Conservation (phyloP, 1,140 invertebrate genomes). For the Drosophila simulans region DNA sequence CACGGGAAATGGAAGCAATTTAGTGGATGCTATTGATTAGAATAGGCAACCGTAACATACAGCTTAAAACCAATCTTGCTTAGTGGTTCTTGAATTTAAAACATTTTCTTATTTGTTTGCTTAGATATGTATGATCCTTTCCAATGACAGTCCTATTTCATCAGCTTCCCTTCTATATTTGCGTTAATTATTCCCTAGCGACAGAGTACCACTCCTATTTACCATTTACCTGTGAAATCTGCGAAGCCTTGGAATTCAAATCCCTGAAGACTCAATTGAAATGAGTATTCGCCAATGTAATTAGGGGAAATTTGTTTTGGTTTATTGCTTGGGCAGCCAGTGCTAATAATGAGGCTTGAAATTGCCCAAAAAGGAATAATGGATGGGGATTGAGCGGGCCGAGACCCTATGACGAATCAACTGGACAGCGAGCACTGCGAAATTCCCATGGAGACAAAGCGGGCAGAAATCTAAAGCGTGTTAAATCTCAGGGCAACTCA, state of each 20-base stretch:
- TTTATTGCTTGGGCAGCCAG: conserved; percentile 34
- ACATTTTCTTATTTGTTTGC: no score
- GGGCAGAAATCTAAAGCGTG: conserved; percentile 59
- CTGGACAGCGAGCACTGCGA: conserved; percentile 20
- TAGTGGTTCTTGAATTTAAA: not conserved
- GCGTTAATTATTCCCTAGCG: not conserved
- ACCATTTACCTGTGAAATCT: not conserved
- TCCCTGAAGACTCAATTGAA: conserved; percentile 40
- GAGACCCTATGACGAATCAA: conserved; percentile 45
- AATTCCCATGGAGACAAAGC: conserved; percentile 30
- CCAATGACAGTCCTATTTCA: no score
- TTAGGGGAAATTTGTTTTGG: conserved; percentile 50
- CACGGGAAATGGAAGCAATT: not conserved
- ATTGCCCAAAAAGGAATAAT: conserved; percentile 43
- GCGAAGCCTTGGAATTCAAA: not conserved
- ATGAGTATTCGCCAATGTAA: conserved; percentile 45
- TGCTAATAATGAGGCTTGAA: conserved; percentile 73
- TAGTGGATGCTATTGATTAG: not conserved
- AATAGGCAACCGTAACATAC: not conserved
- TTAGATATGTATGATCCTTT: no score
- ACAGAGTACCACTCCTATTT: not conserved
- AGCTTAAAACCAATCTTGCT: no score
- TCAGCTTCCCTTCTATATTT: not conserved
- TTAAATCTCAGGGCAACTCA: conserved; percentile 60
- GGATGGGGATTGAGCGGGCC: conserved; percentile 20